These are phyloP conservation scores for Drosophila biarmipes DNA, from an alignment of 1,140 invertebrate genomes.

Conservation along the genomic window DNA sequence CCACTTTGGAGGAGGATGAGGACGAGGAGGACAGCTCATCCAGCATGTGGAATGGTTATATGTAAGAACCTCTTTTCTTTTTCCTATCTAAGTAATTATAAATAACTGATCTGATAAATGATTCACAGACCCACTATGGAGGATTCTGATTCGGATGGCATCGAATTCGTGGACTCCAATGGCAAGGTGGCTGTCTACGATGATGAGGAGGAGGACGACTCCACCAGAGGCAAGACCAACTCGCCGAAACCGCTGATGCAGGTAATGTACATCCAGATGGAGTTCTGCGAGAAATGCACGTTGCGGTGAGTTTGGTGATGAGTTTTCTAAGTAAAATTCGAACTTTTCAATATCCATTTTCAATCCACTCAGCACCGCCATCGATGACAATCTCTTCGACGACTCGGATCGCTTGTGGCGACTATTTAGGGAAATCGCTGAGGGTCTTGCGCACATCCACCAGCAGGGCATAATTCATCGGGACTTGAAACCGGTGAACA, in stretches of 20 bases:
- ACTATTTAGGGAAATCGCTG: constrained; percentile 96
- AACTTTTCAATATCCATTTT: no score
- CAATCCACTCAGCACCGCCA: constrained; percentile 88
- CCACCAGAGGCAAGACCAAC: constrained; percentile 21
- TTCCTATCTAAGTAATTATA: neutral
- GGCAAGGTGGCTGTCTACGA: constrained; percentile 86
- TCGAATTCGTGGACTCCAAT: constrained; percentile 84
- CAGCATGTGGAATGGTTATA: constrained; percentile 77
- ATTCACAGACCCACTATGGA: constrained; percentile 55
- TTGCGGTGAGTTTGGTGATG: constrained; percentile 85
- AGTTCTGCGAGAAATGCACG: constrained; percentile 95
- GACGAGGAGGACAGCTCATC: constrained; percentile 74
- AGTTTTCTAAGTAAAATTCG: neutral
- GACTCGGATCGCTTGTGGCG: constrained; percentile 94
- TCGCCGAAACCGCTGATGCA: constrained; percentile 86
- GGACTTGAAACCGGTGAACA: constrained; percentile 98
- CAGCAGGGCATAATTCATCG: constrained; percentile 97
- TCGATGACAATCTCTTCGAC: constrained; percentile 92
- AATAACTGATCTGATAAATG: no score
- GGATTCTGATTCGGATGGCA: constrained; percentile 84
- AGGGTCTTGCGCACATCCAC: constrained; percentile 96
- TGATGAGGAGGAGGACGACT: constrained; percentile 84
- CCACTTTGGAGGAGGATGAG: constrained; percentile 35
- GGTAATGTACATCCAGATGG: constrained; percentile 97
- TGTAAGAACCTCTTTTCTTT: constrained; percentile 32